Conservation (phyloP, 2,113 vertebrate species). For the Centropus unirufus region DNA sequence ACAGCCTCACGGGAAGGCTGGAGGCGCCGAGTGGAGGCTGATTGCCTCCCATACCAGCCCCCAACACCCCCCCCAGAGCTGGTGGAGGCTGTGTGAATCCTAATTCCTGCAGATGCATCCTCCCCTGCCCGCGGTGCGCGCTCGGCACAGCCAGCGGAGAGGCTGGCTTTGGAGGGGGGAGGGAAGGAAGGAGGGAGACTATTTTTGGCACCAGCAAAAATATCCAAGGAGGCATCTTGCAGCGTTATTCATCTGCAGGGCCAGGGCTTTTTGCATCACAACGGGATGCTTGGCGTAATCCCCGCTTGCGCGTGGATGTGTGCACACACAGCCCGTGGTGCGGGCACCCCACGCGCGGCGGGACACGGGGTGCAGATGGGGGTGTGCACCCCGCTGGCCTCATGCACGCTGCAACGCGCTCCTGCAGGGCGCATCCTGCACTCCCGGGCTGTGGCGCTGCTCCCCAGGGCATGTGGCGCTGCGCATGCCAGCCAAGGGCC, state of each 20-base stretch:
- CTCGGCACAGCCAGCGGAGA: constrained; percentile 9
- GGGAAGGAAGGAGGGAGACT: constrained; percentile 4
- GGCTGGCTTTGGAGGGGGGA: neutral
- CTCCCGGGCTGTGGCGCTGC: neutral
- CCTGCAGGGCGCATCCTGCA: neutral
- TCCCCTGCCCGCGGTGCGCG: neutral
- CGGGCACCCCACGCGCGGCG: neutral
- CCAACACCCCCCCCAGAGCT: neutral
- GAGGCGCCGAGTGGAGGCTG: neutral
- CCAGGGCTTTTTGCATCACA: constrained; percentile 63
- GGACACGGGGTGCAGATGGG: neutral
- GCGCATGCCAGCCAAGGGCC: neutral
- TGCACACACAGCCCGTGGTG: neutral
- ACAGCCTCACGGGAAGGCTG: accelerated
- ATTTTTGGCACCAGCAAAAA: constrained; percentile 81
- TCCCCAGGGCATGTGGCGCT: accelerated
- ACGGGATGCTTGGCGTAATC: neutral
- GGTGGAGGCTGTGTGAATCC: neutral
- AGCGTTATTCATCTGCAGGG: constrained; percentile 76
- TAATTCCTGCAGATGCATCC: neutral
- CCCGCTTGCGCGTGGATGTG: neutral
- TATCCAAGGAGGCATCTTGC: constrained; percentile 71
- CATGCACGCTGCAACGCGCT: accelerated
- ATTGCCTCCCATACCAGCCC: neutral
- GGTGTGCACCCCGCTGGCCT: neutral